Conservation (phyloP, 2,113 vertebrate species). For the Crotophaga sulcirostris region DNA sequence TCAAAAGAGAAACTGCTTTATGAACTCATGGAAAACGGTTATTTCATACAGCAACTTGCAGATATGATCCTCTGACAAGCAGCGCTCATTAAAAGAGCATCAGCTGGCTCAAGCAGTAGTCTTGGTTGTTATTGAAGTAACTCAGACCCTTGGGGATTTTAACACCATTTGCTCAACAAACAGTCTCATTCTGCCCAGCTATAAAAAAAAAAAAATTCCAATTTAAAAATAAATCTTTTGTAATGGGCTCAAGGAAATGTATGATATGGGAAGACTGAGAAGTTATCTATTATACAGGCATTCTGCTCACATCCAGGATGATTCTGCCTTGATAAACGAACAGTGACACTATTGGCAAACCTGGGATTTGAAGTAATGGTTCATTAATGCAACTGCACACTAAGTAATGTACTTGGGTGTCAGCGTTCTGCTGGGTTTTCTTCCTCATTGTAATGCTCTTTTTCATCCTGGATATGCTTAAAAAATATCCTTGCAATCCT, state of each 20-base stretch:
- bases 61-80: constrained; percentile 69
- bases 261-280: constrained; percentile 6
- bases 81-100: constrained; percentile 64
- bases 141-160: constrained; percentile 41
- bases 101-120: constrained; percentile 23
- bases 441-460: constrained; percentile 3
- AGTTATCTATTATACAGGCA: constrained; percentile 18
- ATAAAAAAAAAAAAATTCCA: constrained; percentile 3
- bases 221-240: constrained; percentile 70
- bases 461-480: neutral
- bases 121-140: constrained; percentile 39
- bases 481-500: constrained; percentile 8
- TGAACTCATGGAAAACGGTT: constrained; percentile 53
- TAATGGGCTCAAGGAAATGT: constrained; percentile 61
- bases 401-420: constrained; percentile 40
- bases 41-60: constrained; percentile 61
- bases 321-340: constrained; percentile 54
- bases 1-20: constrained; percentile 59
- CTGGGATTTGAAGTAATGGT: constrained; percentile 59
- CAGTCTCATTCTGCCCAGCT: constrained; percentile 44
- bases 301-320: constrained; percentile 44
- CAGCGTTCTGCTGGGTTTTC: constrained; percentile 23
- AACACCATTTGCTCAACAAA: constrained; percentile 69
- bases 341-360: constrained; percentile 34
- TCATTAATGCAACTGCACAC: constrained; percentile 68